Base-by-base conservation (phyloP, 2,797 vertebrate species). In the Carcharodon carcharias region DNA sequence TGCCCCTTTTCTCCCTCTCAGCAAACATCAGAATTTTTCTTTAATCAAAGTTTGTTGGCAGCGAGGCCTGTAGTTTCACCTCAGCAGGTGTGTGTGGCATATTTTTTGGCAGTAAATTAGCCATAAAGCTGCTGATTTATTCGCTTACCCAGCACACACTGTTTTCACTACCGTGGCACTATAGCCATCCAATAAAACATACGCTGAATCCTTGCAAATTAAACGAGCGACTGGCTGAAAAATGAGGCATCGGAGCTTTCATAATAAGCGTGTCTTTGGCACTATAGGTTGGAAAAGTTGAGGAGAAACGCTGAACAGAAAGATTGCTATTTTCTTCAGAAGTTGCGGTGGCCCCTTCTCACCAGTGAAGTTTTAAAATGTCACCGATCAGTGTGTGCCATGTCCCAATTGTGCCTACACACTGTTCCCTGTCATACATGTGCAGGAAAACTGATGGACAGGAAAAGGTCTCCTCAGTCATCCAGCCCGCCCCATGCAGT, bases 81-180 rank as follows among this genome's bases (percentile, higher is more conserved):
- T 40, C 67, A 21, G 69, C 54, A 77, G 50, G 69, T 31, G 31
- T 58, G 77, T 21, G 14, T 31, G 11, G 16, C 45, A 77, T 16
- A 12, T 45, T 77, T 95, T 54, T 67, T 67, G 91, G 50, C 26
- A 56, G 31, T 77, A 95, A 95, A 95, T 95, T 95, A 50, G 93
- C 35, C 16, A 61, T 31, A n/a, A 92, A 63, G 11, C 45, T 54
- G 45, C 45, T 54, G 93, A 71, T 95, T 73, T 73, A 73, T 77
- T 18, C 0, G 94, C 71, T 35, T 18, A 31, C 54, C 56, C 67
- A 73, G 69, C 54, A 0, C 31, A 6, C 9, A 35, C 67, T 28
- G 45, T 73, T 54, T 28, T 54, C 31, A 61, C 56, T 16, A 35
- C 14, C 2, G 4, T n/a, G 28, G 31, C n/a, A 63, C 7, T 63